Evolutionary conservation across 1,140 invertebrate species (phyloP), one percentile per base, ranked within the genome.

Genomic region (Hyposmocoma kahamanoa): DNA sequence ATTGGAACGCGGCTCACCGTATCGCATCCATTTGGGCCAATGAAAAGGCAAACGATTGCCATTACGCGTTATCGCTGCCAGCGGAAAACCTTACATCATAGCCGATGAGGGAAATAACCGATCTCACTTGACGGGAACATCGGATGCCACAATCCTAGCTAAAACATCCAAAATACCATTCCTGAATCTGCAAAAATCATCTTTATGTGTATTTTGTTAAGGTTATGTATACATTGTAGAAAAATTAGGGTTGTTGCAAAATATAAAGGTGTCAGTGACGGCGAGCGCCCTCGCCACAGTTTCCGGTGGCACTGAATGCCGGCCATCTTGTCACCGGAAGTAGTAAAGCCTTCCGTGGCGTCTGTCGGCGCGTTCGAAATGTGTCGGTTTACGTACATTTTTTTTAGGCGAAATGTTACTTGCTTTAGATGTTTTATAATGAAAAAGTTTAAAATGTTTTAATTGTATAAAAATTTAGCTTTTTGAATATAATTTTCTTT

Each of bases 271-370:
- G n/a, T n/a, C n/a, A n/a, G n/a, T n/a, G n/a, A n/a, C n/a, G n/a
- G n/a, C n/a, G n/a, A n/a, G n/a, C 6, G 61, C 32, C 53, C 52
- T 46, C 55, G 54, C 61, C 60, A 53, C 65, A 69, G 72, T 72
- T 72, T 82, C 78, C 77, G 67, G 67, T 42, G 47, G 60, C 61
- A 56, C 51, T 65, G 67, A 69, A 68, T 67, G 74, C 57, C 57
- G 59, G 73, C 75, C 73, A 74, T 79, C 73, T 79, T 80, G 76
- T 67, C 68, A 66, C 53, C 67, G 79, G 76, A 80, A 80, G 76
- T 83, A 77, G 79, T 83, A 83, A 83, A 83, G 67, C 70, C 79
- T 80, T 80, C 79, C 72, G 67, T 47, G 59, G 54, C 64, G 56
- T 46, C 70, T 55, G 52, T 71, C 55, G 61, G 39, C 51, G 49